Percentiles rank a stretch among this genome's conserved stretches.
Conservation (phyloP, 2,888 invertebrate genomes). For the Meiosimyza decipiens region DNA sequence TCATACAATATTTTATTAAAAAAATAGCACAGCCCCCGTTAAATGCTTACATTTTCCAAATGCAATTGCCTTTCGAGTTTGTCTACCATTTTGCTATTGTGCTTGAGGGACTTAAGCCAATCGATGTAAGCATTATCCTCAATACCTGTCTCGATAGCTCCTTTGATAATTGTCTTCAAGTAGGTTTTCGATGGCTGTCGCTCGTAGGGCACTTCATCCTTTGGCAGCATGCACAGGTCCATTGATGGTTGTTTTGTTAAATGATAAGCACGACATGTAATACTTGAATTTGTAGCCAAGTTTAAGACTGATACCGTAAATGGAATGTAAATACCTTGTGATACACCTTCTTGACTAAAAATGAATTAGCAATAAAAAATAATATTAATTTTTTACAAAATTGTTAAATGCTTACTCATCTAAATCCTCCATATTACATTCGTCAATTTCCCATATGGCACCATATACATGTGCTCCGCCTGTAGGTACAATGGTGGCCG, state of each 20-base stretch:
- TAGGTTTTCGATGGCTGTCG: constrained; percentile 84
- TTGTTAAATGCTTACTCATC: constrained; percentile 71
- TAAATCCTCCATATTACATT: constrained; percentile 72
- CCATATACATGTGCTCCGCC: constrained; percentile 71
- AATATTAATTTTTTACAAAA: no score
- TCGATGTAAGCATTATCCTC: constrained; percentile 77
- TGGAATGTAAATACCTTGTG: constrained; percentile 42
- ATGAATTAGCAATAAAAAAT: neutral
- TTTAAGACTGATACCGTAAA: constrained; percentile 39
- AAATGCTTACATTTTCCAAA: constrained; percentile 51
- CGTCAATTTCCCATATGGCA: constrained; percentile 80
- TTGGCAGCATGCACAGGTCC: constrained; percentile 57
- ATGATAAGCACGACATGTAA: constrained; percentile 78
- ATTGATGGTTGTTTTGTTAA: constrained; percentile 71
- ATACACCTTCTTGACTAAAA: constrained; percentile 46
- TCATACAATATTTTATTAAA: neutral
- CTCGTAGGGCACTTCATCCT: constrained; percentile 69
- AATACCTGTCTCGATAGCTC: constrained; percentile 68
- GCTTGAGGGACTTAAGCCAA: constrained; percentile 74
- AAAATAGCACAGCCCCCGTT: neutral
- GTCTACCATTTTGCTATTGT: constrained; percentile 77
- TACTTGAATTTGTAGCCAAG: constrained; percentile 5
- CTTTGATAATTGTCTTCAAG: constrained; percentile 65
- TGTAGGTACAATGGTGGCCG: constrained; percentile 79
- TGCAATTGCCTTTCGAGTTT: constrained; percentile 64